Percentiles rank a stretch among this genome's conserved stretches.
These are phyloP conservation scores for Tribolium madens DNA, from an alignment of 1,140 invertebrate species.

Conservation along the genomic window DNA sequence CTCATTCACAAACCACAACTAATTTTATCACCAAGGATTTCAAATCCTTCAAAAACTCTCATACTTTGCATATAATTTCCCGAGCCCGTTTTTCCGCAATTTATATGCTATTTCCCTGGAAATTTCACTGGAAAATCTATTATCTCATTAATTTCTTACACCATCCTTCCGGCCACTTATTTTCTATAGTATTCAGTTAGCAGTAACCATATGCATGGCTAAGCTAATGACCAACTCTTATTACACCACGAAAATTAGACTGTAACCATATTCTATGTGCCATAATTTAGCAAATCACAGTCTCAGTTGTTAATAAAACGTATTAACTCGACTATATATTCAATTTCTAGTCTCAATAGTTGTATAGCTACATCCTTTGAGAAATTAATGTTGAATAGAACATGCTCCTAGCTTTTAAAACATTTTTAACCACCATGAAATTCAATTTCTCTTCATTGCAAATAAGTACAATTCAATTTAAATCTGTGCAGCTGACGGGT, in stretches of 20 bases:
- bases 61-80: slow-evolving; percentile 1
- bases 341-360: neutral
- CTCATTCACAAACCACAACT: slow-evolving; percentile 27
- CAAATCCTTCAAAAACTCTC: neutral
- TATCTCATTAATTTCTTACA: slow-evolving; percentile 38
- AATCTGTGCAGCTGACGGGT: slow-evolving; percentile 32
- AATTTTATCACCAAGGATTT: slow-evolving; percentile 23
- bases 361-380: neutral
- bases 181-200: slow-evolving; percentile 23
- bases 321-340: slow-evolving; percentile 6
- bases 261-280: neutral
- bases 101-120: slow-evolving; percentile 18
- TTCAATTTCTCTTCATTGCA: neutral
- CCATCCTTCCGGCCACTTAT: slow-evolving; percentile 27
- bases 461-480: slow-evolving; percentile 15
- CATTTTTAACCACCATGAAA: neutral
- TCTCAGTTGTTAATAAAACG: slow-evolving; percentile 8
- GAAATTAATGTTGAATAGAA: neutral
- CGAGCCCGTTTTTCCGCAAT: slow-evolving; percentile 12
- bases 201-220: slow-evolving; percentile 28
- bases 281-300: neutral
- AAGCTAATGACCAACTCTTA: slow-evolving; percentile 31
- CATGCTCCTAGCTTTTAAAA: neutral
- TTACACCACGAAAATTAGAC: slow-evolving; percentile 19
- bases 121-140: slow-evolving; percentile 36